phyloP scores from a whole-genome alignment of 1,140 invertebrate species.

The Ylistrum balloti region DNA sequence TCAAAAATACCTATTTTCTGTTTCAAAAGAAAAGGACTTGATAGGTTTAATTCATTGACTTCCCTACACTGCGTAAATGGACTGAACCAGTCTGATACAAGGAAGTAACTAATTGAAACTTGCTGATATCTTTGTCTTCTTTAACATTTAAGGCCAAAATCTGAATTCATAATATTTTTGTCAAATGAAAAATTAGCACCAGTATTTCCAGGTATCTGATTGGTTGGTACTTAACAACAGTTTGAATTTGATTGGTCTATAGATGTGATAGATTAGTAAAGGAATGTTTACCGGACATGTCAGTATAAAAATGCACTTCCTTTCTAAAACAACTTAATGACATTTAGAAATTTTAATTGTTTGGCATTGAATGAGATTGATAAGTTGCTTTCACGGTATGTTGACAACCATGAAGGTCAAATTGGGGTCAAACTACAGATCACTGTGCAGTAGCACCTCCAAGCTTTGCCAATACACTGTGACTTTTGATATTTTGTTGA shows the following conservation, averaged over 20 bases:
- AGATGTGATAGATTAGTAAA: neutral
- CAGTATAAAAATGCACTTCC: neutral
- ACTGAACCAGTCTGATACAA: neutral
- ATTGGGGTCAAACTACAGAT: no score
- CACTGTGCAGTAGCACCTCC: no score
- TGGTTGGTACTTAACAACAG: neutral
- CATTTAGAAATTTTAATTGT: constrained; percentile 7
- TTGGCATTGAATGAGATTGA: neutral
- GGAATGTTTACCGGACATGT: neutral
- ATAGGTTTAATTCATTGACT: neutral
- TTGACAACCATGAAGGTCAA: no score
- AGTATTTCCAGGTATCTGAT: neutral
- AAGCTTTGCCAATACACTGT: no score
- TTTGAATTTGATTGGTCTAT: neutral
- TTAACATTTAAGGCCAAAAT: neutral
- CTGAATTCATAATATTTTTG: neutral
- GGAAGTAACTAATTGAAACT: no score
- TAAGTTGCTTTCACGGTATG: neutral
- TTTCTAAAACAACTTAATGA: neutral
- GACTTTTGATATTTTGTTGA: no score
- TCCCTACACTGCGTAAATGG: neutral
- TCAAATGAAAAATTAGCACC: no score
- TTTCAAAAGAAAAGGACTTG: neutral
- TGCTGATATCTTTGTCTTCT: no score
- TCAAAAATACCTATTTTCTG: neutral